phyloP scores from a whole-genome alignment of 2,888 invertebrate species.

The Apeira syringaria region DNA sequence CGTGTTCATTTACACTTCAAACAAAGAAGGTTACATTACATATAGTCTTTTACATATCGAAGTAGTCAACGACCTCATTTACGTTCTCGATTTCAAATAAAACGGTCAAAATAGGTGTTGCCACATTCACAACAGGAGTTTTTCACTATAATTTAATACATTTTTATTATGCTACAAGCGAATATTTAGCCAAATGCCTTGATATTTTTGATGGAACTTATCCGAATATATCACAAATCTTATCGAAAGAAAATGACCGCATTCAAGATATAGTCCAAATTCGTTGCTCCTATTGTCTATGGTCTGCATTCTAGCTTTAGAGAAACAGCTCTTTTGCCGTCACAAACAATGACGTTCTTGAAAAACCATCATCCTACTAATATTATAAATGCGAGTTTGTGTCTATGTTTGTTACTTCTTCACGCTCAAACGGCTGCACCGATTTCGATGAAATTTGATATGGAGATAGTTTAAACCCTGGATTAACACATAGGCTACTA shows the following conservation, averaged over 20 bases:
- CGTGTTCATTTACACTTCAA: neutral
- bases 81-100: slow-evolving; percentile 5
- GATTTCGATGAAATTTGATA: no score
- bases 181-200: slow-evolving; percentile 17
- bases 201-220: slow-evolving; percentile 9
- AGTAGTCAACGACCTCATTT: neutral
- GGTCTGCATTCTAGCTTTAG: no score
- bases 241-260: slow-evolving; percentile 11
- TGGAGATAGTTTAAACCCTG: no score
- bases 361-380: no score
- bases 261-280: slow-evolving; percentile 2
- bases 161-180: slow-evolving; percentile 12
- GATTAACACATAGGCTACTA: no score
- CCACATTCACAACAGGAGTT: slow-evolving; percentile 13
- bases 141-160: slow-evolving; percentile 10
- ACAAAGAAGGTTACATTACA: neutral
- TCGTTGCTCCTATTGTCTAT: neutral
- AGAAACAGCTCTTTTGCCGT: no score
- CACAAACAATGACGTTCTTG: no score
- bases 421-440: no score
- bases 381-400: no score
- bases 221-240: slow-evolving; percentile 18
- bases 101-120: slow-evolving; percentile 15
- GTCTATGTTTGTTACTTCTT: no score
- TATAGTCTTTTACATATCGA: neutral